Evolutionary conservation across 1,140 invertebrate species (phyloP).

Genomic region (Zaprionus kolodkinae): DNA sequence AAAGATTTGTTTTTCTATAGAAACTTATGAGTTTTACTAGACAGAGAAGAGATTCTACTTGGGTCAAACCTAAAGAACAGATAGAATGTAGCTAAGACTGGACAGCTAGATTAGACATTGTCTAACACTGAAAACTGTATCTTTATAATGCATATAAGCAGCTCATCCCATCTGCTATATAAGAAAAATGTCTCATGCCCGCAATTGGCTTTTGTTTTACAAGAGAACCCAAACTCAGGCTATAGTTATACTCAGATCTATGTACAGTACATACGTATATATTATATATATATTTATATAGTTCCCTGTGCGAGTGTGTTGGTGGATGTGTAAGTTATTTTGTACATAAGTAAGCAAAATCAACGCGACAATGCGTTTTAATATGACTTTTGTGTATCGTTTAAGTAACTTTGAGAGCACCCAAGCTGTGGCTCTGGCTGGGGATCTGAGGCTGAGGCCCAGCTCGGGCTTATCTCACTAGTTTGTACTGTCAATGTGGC

Average conservation of each 20-base stretch:
- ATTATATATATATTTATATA: conserved; percentile 6
- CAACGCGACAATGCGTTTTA: conserved; percentile 78
- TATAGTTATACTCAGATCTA: conserved; percentile 21
- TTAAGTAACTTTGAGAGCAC: conserved; percentile 67
- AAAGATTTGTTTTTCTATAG: no score
- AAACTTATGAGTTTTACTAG: background rate
- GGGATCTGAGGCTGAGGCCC: conserved; percentile 6
- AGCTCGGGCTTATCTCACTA: conserved; percentile 28
- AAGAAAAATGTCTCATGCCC: conserved; percentile 41
- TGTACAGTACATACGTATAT: background rate
- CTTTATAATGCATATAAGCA: background rate
- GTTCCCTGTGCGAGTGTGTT: conserved; percentile 6
- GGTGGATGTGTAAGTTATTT: conserved; percentile 48
- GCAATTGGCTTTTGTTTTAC: conserved; percentile 56
- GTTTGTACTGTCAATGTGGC: conserved; percentile 12
- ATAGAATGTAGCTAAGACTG: no score
- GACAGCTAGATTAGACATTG: background rate
- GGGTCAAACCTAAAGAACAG: no score
- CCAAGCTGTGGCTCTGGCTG: conserved; percentile 20
- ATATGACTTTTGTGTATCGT: conserved; percentile 78
- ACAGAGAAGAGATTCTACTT: no score
- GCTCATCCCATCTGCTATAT: background rate
- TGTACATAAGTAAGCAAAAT: conserved; percentile 74
- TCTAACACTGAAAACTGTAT: background rate
- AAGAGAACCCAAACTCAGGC: conserved; percentile 29